Base-by-base conservation (phyloP, 2,888 invertebrate genomes). In the Rhogogaster chlorosoma region DNA sequence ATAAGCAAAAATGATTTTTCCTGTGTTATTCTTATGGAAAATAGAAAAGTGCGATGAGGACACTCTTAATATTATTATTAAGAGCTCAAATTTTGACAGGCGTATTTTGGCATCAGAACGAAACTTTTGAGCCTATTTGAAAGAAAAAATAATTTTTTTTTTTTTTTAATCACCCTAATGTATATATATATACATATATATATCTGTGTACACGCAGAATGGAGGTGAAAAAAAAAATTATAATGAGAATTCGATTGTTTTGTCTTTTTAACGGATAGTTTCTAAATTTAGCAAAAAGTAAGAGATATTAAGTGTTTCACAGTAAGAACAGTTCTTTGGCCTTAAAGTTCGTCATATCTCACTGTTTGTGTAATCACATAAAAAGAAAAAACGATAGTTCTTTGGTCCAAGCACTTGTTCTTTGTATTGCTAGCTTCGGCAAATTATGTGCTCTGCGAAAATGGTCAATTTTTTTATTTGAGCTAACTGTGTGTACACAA, bases 401-500 rank as follows among this genome's bases (percentile, higher is more conserved):
- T 73, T n/a, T 53, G 32, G 10, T 29, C 6, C 29, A 29, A 53
- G 29, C 49, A 22, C 32, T 80, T 80, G 61, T 18, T 38, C 38
- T 26, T 36, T 61, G 36, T 36, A 49, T 36, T 36, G 42, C n/a
- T 36, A 10, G 53, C 10, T 77, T 12, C 18, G n/a, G 29, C 22
- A 26, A 57, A 73, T 73, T 80, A 38, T 15, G 12, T 61, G 61
- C 29, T 26, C 15, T 36, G 57, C 22, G 38, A 36, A 80, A 80
- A 18, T 38, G 57, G 61, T 80, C 38, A 53, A 61, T 9, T 38
- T 57, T 53, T 80, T 36, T 32, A 57, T 57, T 80, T 26, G 15
- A 12, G 38, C 36, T 38, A 80, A 22, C 22, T 80, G 80, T 80
- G 49, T 53, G 12, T 38, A 73, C 22, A 77, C 15, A 53, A n/a